Conservation (phyloP, 2,888 invertebrate species). For the Calameuta pallipes region DNA sequence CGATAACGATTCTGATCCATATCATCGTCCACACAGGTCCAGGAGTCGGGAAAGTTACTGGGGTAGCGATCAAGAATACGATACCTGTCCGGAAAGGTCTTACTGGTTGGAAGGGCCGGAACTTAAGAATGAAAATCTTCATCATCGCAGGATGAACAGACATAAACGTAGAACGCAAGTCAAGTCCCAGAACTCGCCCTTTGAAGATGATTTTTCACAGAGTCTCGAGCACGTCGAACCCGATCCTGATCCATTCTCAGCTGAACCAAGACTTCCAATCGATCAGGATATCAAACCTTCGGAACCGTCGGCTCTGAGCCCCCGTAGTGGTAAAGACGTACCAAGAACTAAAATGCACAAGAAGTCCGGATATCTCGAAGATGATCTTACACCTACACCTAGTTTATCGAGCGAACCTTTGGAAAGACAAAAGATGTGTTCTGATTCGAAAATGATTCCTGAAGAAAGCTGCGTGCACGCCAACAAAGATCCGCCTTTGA, state of each 20-base stretch:
- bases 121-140: conserved; percentile 55
- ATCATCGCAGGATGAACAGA: conserved; percentile 57
- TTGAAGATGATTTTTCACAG: conserved; percentile 73
- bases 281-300: conserved; percentile 17
- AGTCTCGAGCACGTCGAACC: conserved; percentile 60
- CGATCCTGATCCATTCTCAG: conserved; percentile 41
- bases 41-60: conserved; percentile 62
- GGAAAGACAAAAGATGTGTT: conserved; percentile 46
- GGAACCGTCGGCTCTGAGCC: conserved; percentile 43
- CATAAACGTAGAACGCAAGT: conserved; percentile 50
- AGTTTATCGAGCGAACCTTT: conserved; percentile 57
- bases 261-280: conserved; percentile 45
- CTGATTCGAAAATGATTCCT: conserved; percentile 56
- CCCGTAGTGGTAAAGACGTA: conserved; percentile 44
- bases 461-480: conserved; percentile 32
- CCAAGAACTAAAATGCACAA: conserved; percentile 42
- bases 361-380: conserved; percentile 67
- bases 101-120: conserved; percentile 61
- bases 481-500: conserved; percentile 39
- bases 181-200: conserved; percentile 69
- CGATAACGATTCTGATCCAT: conserved; percentile 60
- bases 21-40: conserved; percentile 59
- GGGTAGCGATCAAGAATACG: conserved; percentile 63
- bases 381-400: conserved; percentile 70
- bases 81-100: conserved; percentile 58